These are phyloP conservation scores for Tylochromis polylepis DNA, from an alignment of 2,113 vertebrate genomes.

Conservation along the genomic window DNA sequence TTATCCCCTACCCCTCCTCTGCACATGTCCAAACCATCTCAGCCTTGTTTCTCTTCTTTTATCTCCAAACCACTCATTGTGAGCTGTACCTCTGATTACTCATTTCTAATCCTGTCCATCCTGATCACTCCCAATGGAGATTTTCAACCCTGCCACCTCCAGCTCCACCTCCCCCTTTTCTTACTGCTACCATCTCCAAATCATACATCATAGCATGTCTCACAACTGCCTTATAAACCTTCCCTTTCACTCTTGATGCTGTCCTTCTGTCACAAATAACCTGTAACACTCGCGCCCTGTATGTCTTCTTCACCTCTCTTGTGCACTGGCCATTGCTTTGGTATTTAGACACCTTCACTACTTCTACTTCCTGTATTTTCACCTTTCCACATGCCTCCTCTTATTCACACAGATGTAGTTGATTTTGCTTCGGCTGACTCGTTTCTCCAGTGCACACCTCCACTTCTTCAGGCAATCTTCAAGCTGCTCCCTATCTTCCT, in stretches of 20 bases:
- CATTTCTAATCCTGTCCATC: neutral
- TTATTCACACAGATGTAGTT: neutral
- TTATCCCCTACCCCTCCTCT: neutral
- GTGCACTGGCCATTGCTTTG: neutral
- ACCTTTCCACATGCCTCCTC: neutral
- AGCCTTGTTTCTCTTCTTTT: neutral
- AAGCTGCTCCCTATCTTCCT: too few relatives aligned
- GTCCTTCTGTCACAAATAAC: neutral
- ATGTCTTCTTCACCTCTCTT: neutral
- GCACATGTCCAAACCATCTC: neutral
- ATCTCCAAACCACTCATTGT: neutral
- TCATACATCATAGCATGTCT: neutral
- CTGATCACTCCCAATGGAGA: neutral
- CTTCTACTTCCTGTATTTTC: neutral
- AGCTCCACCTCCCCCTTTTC: neutral
- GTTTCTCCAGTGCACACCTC: neutral
- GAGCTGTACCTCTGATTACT: neutral
- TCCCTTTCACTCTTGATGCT: neutral
- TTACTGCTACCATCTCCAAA: neutral
- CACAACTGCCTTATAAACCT: neutral
- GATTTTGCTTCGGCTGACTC: neutral
- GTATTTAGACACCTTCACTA: neutral
- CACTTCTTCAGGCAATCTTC: neutral
- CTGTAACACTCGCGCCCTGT: neutral
- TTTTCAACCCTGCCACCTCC: neutral